phyloP scores from a whole-genome alignment of 2,797 vertebrate genomes.

The Chaetophractus vellerosus region DNA sequence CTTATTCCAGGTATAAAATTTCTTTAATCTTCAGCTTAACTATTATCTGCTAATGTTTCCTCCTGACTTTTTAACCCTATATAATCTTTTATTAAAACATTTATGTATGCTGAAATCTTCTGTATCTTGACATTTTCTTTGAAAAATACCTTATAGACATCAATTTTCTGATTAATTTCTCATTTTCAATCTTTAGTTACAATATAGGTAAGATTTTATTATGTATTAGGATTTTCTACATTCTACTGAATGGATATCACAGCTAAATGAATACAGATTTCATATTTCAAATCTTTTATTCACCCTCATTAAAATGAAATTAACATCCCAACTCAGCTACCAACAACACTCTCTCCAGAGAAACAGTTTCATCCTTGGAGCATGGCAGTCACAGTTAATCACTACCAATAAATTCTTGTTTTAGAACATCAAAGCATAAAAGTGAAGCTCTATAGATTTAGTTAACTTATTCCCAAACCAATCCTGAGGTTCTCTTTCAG shows the following conservation, averaged over 20 bases:
- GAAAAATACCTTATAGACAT: background rate
- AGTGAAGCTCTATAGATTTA: slow-evolving; percentile 75
- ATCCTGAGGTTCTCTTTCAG: slow-evolving; percentile 58
- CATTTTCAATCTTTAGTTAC: slow-evolving; percentile 18
- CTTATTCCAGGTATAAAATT: slow-evolving; percentile 25
- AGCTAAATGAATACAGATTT: slow-evolving; percentile 74
- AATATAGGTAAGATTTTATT: background rate
- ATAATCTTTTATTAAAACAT: slow-evolving; percentile 46
- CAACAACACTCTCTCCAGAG: slow-evolving; percentile 65
- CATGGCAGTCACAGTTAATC: slow-evolving; percentile 74
- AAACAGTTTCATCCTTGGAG: slow-evolving; percentile 61
- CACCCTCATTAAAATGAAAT: slow-evolving; percentile 84
- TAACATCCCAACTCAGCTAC: slow-evolving; percentile 63
- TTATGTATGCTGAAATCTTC: slow-evolving; percentile 7
- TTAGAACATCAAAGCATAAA: slow-evolving; percentile 77
- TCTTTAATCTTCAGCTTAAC: background rate
- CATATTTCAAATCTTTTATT: slow-evolving; percentile 77
- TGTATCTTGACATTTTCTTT: slow-evolving; percentile 1
- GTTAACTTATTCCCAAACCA: slow-evolving; percentile 71
- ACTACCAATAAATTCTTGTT: slow-evolving; percentile 71
- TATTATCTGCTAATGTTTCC: background rate
- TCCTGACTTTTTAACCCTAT: background rate
- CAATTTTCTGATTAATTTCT: background rate
- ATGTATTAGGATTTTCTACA: slow-evolving; percentile 33
- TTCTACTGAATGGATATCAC: slow-evolving; percentile 8